Base-by-base conservation (phyloP, 2,888 invertebrate species). In the Stenolophus ochropezus region DNA sequence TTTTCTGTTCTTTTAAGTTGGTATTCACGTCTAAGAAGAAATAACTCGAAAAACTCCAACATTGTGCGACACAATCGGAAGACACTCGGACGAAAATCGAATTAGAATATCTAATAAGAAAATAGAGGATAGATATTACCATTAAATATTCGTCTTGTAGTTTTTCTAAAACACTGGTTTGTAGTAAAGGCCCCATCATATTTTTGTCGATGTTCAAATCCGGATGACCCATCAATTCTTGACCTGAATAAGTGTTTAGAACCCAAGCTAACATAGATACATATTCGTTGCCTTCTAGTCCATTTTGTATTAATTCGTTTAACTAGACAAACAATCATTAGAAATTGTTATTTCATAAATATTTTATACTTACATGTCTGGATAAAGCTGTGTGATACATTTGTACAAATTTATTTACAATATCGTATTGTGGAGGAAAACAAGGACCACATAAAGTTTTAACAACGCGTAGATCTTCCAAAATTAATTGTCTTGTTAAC, bases 201-300 rank as follows among this genome's bases (percentile, higher is more conserved):
- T 92, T 90, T 0, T 93, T 91, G 85, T 94, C 94, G 8, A 96
- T 94, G 86, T 94, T 94, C 0, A 99, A 91, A 86, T 97, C 97
- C 0, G 96, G 93, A 89, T 96, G 96, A 8, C 94, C 93, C 94
- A 99, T 95, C 84, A 99, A 89, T 86, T 99, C 98, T 1, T 92
- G 90, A 0, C 97, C 96, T 0, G 94, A 93, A 88, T 99, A 99
- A 0, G 96, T 96, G 87, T 97, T 97, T 84, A 97, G 93, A 11
- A 94, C 93, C 99, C 99, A 99, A 0, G 96, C 95, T 5, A 99
- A 90, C 77, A 99, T 90, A 0, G 98, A 96, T 0, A 99, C 98
- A 88, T 97, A 97, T 89, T 99, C 99, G 88, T 98, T 98, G 51
- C 98, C 98, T 90, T 98, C 96, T 77, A 99, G 89, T 0, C 97